Percentiles rank a stretch among this genome's conserved stretches.
Evolutionary conservation across 2,888 invertebrate genomes (phyloP).

Genomic region (Phyllotreta striolata): DNA sequence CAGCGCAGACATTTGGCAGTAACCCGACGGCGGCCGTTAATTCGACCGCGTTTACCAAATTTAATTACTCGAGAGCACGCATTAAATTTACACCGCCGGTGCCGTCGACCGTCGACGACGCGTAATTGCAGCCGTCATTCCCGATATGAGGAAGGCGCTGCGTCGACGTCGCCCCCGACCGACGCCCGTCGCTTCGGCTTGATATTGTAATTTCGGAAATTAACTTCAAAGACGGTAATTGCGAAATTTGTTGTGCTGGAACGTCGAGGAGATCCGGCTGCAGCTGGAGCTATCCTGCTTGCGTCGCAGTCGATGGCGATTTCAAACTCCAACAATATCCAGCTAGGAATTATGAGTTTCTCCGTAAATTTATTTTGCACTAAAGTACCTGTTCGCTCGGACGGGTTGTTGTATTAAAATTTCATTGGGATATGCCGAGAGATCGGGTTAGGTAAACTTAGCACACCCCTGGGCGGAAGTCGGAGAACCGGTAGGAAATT

Average conservation of each 20-base stretch:
- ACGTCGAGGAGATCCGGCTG: slow-evolving; percentile 4
- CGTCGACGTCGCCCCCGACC: slow-evolving; percentile 19
- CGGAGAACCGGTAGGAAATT: not conserved
- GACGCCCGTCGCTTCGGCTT: no score
- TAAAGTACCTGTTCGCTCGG: no score
- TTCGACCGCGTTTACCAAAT: slow-evolving; percentile 47
- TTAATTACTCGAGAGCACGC: slow-evolving; percentile 46
- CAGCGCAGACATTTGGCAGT: slow-evolving; percentile 18
- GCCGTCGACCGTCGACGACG: no score
- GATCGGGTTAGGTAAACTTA: no score
- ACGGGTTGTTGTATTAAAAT: no score
- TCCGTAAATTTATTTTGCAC: no score
- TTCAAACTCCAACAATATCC: no score
- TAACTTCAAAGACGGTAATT: slow-evolving; percentile 35
- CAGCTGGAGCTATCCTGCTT: no score
- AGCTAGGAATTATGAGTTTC: no score
- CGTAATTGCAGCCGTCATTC: slow-evolving; percentile 50
- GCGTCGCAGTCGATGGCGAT: no score
- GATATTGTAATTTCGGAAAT: slow-evolving; percentile 49
- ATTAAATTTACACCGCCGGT: slow-evolving; percentile 46
- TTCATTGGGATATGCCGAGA: no score
- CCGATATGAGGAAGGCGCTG: slow-evolving; percentile 45
- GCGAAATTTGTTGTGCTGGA: slow-evolving; percentile 23
- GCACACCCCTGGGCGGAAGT: not conserved
- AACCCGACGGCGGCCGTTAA: slow-evolving; percentile 43